Evolutionary conservation across 2,797 vertebrate genomes (phyloP).

Genomic region (Sebastes cheni): DNA sequence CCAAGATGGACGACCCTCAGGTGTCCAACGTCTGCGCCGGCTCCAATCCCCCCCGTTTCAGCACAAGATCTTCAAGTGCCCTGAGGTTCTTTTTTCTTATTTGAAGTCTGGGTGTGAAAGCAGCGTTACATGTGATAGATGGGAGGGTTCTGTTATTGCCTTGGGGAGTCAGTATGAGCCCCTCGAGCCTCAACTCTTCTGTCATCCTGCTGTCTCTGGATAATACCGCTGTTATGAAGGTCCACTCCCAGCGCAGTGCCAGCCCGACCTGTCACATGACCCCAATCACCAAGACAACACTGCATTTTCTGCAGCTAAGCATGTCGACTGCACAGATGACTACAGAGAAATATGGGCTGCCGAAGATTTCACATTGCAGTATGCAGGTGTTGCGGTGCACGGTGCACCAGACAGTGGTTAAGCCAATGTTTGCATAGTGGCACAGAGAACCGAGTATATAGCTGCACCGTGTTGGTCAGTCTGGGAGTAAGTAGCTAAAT

Average conservation of each 20-base stretch:
- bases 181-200: conserved; percentile 18
- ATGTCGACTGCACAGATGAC: neutral
- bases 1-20: neutral
- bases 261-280: conserved; percentile 22
- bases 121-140: conserved; percentile 48
- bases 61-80: neutral
- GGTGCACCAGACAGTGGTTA: neutral
- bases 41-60: neutral
- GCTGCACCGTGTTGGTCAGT: too few relatives aligned
- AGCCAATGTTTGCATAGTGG: conserved; percentile 13
- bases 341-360: conserved; percentile 1
- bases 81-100: neutral
- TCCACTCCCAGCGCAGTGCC: neutral
- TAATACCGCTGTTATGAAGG: conserved; percentile 37
- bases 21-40: neutral
- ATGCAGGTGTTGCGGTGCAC: neutral
- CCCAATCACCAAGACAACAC: conserved; percentile 43
- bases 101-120: conserved; percentile 31
- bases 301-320: conserved; percentile 16
- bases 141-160: conserved; percentile 46
- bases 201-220: conserved; percentile 16
- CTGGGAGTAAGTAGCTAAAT: too few relatives aligned
- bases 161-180: conserved; percentile 9
- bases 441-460: neutral
- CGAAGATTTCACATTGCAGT: neutral